Percentiles rank a stretch among this genome's conserved stretches.
phyloP scores from a whole-genome alignment of 2,113 vertebrate genomes.

The Corapipo altera region DNA sequence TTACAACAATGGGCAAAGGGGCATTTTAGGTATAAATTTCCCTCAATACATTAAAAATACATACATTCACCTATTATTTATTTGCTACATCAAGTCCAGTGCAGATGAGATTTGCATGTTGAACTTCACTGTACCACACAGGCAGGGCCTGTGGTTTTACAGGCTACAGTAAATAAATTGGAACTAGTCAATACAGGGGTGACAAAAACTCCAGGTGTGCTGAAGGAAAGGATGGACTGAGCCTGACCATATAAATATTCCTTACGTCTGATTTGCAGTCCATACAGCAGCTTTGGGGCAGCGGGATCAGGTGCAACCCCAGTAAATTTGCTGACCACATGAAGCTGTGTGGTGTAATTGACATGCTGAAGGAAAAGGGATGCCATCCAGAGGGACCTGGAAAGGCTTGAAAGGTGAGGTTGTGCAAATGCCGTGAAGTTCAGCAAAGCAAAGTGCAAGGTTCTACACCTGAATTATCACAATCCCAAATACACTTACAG shows the following conservation, averaged over 20 bases:
- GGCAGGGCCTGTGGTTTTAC: not conserved
- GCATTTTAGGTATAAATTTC: not conserved
- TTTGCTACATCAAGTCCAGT: not conserved
- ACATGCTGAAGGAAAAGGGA: not conserved
- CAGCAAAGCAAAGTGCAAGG: not conserved
- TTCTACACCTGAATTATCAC: not conserved
- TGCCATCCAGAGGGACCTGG: not conserved
- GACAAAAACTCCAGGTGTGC: not conserved
- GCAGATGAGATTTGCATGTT: not conserved
- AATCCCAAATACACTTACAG: not conserved
- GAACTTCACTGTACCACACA: not conserved
- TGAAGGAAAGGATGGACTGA: not conserved
- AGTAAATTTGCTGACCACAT: not conserved
- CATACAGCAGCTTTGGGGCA: not conserved
- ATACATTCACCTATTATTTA: not conserved
- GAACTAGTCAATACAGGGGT: not conserved
- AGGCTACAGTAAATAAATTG: not conserved
- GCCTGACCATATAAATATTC: not conserved
- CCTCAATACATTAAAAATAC: not conserved
- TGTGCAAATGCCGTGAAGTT: not conserved
- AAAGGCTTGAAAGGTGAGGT: not conserved
- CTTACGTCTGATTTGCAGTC: not conserved
- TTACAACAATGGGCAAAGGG: not conserved
- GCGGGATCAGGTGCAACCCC: not conserved
- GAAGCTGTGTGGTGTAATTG: not conserved